Evolutionary conservation across 2,888 invertebrate species (phyloP), one percentile per base, ranked within the genome.

Genomic region (Parasteatoda lunata): DNA sequence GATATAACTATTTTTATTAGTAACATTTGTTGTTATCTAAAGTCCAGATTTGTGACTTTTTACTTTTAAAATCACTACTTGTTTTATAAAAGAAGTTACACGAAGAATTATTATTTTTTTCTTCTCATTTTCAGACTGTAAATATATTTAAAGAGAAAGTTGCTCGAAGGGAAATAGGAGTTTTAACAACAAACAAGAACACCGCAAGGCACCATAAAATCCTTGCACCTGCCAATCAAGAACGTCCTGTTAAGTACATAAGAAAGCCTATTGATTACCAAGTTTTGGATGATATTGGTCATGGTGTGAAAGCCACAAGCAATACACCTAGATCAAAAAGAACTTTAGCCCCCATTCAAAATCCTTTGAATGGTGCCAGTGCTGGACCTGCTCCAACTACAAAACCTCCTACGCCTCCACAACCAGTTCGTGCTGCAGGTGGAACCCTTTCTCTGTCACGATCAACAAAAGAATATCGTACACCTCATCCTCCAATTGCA

Each of bases 101-200:
- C 30, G 2, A 30, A 30, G 30, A 1, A 30, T 30, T 30, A 30
- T 30, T n/a, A n/a, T n/a, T n/a, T n/a, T n/a, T 30, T 30, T 30
- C 2, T 30, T 30, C 30, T 30, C 1, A 30, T 30, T 30, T 30
- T 30, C 30, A 30, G 30, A 30, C 30, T 30, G 98, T 99, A 7
- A 95, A 97, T 93, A 98, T 99, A 91, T 98, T 99, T 91, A 99
- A 99, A 92, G 99, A 99, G 92, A 99, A 99, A 93, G 98, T 99
- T 9, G 99, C 99, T 0, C 93, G 99, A 89, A 93, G 99, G 88
- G 99, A 99, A 93, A 99, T 99, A 90, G 99, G 99, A 45, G 97
- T 98, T 3, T 92, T 99, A 52, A 99, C 99, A 0, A 97, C 98
- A 0, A 98, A 98, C 92, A 98, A 99, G 93, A 96, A 96, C 30